These are phyloP conservation scores for Latrodectus geometricus DNA, from an alignment of 1,140 invertebrate genomes.

Conservation along the genomic window DNA sequence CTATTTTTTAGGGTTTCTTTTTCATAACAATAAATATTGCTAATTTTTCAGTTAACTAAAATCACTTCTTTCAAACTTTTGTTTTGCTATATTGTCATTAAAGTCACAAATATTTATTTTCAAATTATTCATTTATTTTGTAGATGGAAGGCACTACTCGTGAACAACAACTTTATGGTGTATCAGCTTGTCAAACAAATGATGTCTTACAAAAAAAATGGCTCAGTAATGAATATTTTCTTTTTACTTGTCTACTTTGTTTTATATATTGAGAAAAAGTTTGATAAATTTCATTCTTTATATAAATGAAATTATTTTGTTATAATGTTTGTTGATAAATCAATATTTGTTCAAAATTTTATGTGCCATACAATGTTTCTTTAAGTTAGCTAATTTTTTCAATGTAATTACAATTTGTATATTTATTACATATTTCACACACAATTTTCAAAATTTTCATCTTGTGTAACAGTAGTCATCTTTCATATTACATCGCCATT, in stretches of 20 bases:
- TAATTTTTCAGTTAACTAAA: too few species aligned
- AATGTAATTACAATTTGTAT: too few species aligned
- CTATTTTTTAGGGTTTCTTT: too few species aligned
- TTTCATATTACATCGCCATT: too few species aligned
- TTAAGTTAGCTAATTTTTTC: too few species aligned
- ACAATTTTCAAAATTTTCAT: too few species aligned
- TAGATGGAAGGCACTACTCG: slow-evolving; percentile 74
- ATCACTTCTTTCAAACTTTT: too few species aligned
- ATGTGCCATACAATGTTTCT: neutral
- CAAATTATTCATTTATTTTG: neutral
- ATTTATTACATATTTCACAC: too few species aligned
- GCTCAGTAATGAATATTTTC: slow-evolving; percentile 79
- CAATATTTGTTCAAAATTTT: neutral
- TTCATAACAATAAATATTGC: too few species aligned
- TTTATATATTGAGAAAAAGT: neutral
- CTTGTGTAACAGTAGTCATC: too few species aligned
- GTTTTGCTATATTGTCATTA: too few species aligned
- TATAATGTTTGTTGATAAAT: neutral
- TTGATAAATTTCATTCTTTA: neutral
- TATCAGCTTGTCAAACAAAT: slow-evolving; percentile 87
- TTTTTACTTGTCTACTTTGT: neutral
- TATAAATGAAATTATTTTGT: neutral
- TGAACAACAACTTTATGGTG: slow-evolving; percentile 81
- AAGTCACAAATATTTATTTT: too few species aligned
- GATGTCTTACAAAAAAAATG: slow-evolving; percentile 92